Evolutionary conservation across 2,888 invertebrate species (phyloP), one percentile per base, ranked within the genome.

Genomic region (Amphimallon solstitiale): DNA sequence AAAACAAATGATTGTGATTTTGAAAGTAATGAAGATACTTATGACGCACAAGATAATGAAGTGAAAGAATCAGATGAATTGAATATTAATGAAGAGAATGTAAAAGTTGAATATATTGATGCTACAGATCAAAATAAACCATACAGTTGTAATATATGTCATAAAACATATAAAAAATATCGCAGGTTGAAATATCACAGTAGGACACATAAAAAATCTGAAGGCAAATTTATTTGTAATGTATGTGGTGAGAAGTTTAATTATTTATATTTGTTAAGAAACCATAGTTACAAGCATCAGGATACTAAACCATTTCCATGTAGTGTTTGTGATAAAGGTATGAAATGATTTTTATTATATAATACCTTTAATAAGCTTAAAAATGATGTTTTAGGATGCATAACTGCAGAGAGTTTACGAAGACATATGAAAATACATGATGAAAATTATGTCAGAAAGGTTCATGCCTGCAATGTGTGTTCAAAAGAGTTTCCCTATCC

Each of bases 391-490:
- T 17, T 67, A 79, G 79, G 80, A n/a, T 81, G 80, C 67, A 63
- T 79, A 17, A 80, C 81, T 7, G 76, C 77, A n/a, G 78, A 80
- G 63, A 80, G 79, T 71, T 71, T 81, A 56, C 71, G 72, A 48
- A 69, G 81, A 2, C 81, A 81, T 62, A 77, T 80, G 78, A 75
- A 67, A 63, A 73, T 75, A n/a, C 81, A 81, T 49, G 78, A 79
- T 17, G 72, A 75, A 48, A 73, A 75, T 56, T 79, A 80, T 56
- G 68, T 63, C 17, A 79, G 76, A 67, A 78, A 78, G 66, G 73
- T 70, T n/a, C 78, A 80, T 63, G 54, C 45, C 1, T 81, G 81
- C 65, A 34, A 73, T 7, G 68, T 77, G 34, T 82, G 81, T 69
- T 69, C 69, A 6, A 80, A 80, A 68, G 74, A 73, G 46, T 80